Evolutionary conservation across 2,797 vertebrate species (phyloP).

Genomic region (Sebastes hubbsi): DNA sequence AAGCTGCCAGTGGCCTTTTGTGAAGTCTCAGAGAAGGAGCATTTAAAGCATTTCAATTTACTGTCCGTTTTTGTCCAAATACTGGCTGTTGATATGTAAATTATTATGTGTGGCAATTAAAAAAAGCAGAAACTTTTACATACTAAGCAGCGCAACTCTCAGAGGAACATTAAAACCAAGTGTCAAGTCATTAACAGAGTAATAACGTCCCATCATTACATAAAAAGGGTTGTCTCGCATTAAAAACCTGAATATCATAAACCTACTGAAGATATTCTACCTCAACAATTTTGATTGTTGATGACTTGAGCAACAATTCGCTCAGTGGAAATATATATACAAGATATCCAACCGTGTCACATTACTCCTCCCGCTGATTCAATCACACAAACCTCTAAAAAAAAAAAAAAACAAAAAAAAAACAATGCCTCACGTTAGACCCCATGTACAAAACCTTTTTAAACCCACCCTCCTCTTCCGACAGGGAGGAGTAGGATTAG

Average conservation of each 20-base stretch:
- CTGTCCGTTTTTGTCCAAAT: constrained; percentile 43
- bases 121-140: constrained; percentile 14
- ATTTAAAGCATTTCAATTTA: constrained; percentile 32
- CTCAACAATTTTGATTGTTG: constrained; percentile 5
- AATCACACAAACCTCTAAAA: constrained; percentile 64
- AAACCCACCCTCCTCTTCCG: constrained; percentile 57
- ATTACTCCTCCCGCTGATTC: constrained; percentile 75
- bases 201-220: neutral
- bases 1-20: constrained; percentile 50
- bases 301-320: constrained; percentile 41
- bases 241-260: neutral
- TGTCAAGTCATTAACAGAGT: neutral
- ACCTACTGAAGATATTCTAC: constrained; percentile 6
- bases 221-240: neutral
- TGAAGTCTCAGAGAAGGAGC: constrained; percentile 16
- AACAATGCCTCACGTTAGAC: constrained; percentile 55
- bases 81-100: constrained; percentile 52
- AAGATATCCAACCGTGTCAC: constrained; percentile 60
- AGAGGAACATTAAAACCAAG: neutral
- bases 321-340: constrained; percentile 50
- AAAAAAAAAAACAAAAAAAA: neutral
- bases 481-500: constrained; percentile 71
- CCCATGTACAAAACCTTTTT: constrained; percentile 51
- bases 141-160: neutral
- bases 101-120: constrained; percentile 3